phyloP scores from a whole-genome alignment of 2,113 vertebrate genomes.

The Cromileptes altivelis region DNA sequence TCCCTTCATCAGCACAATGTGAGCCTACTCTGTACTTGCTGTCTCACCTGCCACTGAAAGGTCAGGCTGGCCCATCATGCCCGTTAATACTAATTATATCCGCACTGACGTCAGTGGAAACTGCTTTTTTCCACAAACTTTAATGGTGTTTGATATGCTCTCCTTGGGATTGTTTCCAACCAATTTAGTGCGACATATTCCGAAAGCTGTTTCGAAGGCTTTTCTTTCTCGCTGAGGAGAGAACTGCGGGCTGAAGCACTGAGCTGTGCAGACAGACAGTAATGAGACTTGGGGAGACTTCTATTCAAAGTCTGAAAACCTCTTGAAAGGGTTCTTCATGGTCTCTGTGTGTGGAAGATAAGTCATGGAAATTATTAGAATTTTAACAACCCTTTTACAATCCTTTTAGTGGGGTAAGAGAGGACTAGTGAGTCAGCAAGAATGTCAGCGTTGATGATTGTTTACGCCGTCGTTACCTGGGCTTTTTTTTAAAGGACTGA shows the following conservation, averaged over 20 bases:
- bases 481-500: background rate
- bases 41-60: slow-evolving; percentile 22
- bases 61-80: background rate
- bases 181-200: background rate
- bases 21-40: background rate
- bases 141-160: background rate
- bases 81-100: background rate
- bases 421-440: slow-evolving; percentile 13
- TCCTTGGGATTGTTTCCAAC: background rate
- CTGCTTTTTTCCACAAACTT: background rate
- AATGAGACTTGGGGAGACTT: background rate
- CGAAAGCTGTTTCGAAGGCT: background rate
- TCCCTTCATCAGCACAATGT: slow-evolving; percentile 42
- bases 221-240: background rate
- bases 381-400: background rate
- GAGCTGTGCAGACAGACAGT: slow-evolving; percentile 7
- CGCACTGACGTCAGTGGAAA: slow-evolving; percentile 12
- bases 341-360: background rate
- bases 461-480: background rate
- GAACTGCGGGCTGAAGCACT: slow-evolving; percentile 2
- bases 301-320: background rate
- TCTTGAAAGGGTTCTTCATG: background rate
- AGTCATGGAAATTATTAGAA: background rate
- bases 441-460: background rate
- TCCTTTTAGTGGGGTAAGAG: background rate